A percentile compares a stretch with the other conserved stretches of the same genome.
These are phyloP conservation scores for Sympetrum striolatum DNA, from an alignment of 2,888 invertebrate species.

Conservation along the genomic window DNA sequence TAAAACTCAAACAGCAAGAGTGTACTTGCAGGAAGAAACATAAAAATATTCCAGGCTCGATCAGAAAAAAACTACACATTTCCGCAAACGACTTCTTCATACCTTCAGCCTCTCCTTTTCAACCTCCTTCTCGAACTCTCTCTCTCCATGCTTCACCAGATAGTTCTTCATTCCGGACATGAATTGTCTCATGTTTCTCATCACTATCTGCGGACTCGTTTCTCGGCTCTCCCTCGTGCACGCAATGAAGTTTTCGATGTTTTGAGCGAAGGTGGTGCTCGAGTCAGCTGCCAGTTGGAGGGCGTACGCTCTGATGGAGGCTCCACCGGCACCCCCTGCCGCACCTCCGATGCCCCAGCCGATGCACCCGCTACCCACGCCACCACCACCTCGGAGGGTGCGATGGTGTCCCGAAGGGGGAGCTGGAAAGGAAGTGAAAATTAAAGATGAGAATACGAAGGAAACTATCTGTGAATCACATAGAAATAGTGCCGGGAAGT, in stretches of 20 bases:
- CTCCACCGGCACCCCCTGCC: slow-evolving; percentile 67
- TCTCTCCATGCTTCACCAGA: slow-evolving; percentile 93
- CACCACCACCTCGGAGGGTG: slow-evolving; percentile 51
- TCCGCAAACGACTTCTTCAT: slow-evolving; percentile 49
- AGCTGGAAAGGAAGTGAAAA: slow-evolving; percentile 63
- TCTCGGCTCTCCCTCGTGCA: slow-evolving; percentile 92
- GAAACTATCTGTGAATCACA: background rate
- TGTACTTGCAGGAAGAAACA: background rate
- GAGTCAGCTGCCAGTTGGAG: slow-evolving; percentile 82
- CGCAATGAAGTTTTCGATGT: slow-evolving; percentile 90
- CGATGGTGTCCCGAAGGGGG: slow-evolving; percentile 64
- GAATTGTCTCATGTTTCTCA: slow-evolving; percentile 93
- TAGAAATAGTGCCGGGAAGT: too few relatives aligned
- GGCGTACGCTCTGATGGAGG: slow-evolving; percentile 78
- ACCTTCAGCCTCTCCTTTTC: slow-evolving; percentile 84
- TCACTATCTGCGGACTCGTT: slow-evolving; percentile 83
- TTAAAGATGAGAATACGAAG: background rate
- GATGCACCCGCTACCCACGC: slow-evolving; percentile 57
- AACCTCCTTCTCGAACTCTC: slow-evolving; percentile 89
- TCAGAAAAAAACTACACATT: slow-evolving; percentile 10
- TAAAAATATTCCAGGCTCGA: background rate
- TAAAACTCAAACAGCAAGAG: too few relatives aligned
- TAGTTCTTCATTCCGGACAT: slow-evolving; percentile 99
- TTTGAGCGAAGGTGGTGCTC: slow-evolving; percentile 89
- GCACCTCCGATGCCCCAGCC: slow-evolving; percentile 7